Percentiles rank a stretch among this genome's conserved stretches.
Evolutionary conservation across 2,797 vertebrate genomes (phyloP).

Genomic region (Chelon labrosus): DNA sequence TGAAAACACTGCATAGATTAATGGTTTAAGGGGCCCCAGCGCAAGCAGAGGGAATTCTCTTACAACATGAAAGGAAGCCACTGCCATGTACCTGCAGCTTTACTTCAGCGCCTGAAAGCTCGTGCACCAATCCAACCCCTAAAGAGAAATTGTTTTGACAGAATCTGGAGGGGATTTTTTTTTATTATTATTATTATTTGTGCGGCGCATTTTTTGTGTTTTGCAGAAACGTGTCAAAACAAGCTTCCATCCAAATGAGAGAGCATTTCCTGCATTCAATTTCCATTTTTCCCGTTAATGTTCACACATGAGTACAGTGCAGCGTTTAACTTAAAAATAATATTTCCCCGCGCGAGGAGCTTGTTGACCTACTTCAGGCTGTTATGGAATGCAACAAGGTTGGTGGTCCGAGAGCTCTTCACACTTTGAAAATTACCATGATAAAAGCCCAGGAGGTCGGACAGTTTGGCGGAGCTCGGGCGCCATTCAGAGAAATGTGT

Average conservation of each 20-base stretch:
- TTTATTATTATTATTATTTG: too few species aligned
- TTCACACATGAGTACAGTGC: background rate
- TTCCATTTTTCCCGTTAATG: background rate
- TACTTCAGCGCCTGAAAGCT: constrained; percentile 39
- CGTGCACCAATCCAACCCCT: background rate
- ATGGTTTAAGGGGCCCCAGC: constrained; percentile 78
- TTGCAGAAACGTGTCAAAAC: background rate
- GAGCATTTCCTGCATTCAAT: background rate
- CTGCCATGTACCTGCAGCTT: constrained; percentile 62
- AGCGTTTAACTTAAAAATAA: background rate
- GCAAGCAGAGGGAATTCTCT: constrained; percentile 60
- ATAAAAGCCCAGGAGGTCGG: constrained; percentile 51
- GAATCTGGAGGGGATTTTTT: background rate
- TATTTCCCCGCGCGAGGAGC: background rate
- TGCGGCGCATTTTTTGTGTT: background rate
- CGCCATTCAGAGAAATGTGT: constrained; percentile 27
- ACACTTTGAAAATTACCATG: constrained; percentile 68
- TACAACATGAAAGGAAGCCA: constrained; percentile 62
- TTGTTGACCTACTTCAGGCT: constrained; percentile 52
- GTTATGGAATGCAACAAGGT: constrained; percentile 47
- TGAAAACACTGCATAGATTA: constrained; percentile 74
- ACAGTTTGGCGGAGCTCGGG: constrained; percentile 29
- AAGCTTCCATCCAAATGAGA: too few species aligned
- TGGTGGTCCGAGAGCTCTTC: constrained; percentile 63
- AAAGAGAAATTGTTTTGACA: constrained; percentile 24